These are phyloP conservation scores for Limonius californicus DNA, from an alignment of 1,140 invertebrate genomes.

Conservation along the genomic window DNA sequence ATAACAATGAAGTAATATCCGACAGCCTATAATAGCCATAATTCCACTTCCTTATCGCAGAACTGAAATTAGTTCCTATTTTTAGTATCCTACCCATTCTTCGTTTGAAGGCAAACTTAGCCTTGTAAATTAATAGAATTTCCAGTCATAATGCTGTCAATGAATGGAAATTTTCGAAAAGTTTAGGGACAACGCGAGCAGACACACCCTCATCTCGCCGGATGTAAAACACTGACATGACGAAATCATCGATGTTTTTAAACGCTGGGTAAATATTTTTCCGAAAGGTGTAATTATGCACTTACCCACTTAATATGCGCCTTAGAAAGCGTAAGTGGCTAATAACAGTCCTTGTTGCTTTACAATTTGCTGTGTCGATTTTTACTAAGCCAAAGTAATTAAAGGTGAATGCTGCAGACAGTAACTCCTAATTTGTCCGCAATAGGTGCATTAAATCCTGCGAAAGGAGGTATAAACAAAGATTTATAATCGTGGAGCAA, in stretches of 20 bases:
- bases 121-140: too few species aligned
- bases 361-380: background rate
- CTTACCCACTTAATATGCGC: background rate
- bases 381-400: background rate
- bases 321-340: conserved; percentile 1
- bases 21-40: too few species aligned
- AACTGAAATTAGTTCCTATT: too few species aligned
- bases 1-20: too few species aligned
- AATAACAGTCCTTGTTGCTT: background rate
- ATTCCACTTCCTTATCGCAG: too few species aligned
- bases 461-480: conserved; percentile 1
- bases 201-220: too few species aligned
- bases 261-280: background rate
- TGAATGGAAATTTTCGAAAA: too few species aligned
- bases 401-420: background rate
- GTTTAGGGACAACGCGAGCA: too few species aligned
- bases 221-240: background rate
- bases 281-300: background rate
- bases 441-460: background rate
- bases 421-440: background rate
- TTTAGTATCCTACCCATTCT: too few species aligned
- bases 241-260: background rate
- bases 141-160: too few species aligned
- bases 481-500: background rate
- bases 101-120: too few species aligned